Evolutionary conservation across 1,140 invertebrate genomes (phyloP).

Genomic region (Dreissena rostriformis): DNA sequence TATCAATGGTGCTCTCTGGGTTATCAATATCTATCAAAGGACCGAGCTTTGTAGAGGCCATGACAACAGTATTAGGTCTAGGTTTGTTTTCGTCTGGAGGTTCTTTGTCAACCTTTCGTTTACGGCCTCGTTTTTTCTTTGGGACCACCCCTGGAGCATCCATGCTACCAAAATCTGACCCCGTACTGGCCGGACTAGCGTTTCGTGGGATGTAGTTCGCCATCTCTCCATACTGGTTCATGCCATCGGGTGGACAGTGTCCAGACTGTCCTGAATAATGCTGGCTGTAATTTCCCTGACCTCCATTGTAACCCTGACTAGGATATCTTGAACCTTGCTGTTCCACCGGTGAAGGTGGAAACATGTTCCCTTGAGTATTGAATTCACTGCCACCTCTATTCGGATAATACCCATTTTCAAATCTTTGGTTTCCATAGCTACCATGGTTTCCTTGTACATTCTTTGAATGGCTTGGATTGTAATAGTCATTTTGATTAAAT

Average conservation of each 20-base stretch:
- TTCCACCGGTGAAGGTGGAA: conserved; percentile 38
- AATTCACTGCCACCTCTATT: conserved; percentile 38
- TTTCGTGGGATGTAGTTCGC: conserved; percentile 42
- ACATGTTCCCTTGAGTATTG: conserved; percentile 46
- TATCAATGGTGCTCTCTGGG: conserved; percentile 53
- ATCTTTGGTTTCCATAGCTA: conserved; percentile 28
- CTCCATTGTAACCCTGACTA: conserved; percentile 43
- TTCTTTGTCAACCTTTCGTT: conserved; percentile 52
- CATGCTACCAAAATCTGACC: conserved; percentile 46
- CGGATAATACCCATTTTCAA: conserved; percentile 40
- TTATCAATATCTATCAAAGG: conserved; percentile 50
- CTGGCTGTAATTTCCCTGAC: conserved; percentile 47
- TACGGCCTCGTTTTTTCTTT: conserved; percentile 51
- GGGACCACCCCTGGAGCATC: conserved; percentile 31
- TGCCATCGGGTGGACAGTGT: conserved; percentile 28
- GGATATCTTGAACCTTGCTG: conserved; percentile 35
- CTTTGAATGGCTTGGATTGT: conserved; percentile 53
- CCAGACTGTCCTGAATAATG: conserved; percentile 44
- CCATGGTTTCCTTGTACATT: conserved; percentile 49
- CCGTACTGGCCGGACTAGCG: conserved; percentile 50
- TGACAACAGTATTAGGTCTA: conserved; percentile 46
- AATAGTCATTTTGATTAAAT: conserved; percentile 53
- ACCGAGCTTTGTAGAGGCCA: conserved; percentile 44
- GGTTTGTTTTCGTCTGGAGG: conserved; percentile 54
- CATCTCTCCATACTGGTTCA: conserved; percentile 40